These are phyloP conservation scores for Apodemia duryi DNA, from an alignment of 2,888 invertebrate species.

Conservation along the genomic window DNA sequence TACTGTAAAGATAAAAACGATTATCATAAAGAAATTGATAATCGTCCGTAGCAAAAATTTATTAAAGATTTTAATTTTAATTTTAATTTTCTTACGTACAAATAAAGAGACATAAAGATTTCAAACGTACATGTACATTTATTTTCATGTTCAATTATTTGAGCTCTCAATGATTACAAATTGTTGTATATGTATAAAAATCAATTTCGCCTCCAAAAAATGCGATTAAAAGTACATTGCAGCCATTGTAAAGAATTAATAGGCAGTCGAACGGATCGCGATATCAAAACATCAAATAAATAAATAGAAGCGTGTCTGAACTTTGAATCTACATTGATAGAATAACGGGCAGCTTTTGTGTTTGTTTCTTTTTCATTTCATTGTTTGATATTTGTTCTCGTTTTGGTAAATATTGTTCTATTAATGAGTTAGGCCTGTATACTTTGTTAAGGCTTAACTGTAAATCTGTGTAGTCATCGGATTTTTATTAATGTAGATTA, in stretches of 20 bases:
- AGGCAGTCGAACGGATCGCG: slow-evolving; percentile 54
- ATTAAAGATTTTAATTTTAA: no score
- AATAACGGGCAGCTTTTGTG: slow-evolving; percentile 53
- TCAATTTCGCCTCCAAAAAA: slow-evolving; percentile 54
- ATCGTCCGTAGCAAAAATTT: slow-evolving; percentile 5
- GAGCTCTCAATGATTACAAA: not conserved
- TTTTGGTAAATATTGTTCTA: slow-evolving; percentile 16
- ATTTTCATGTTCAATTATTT: slow-evolving; percentile 7
- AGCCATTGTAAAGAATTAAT: slow-evolving; percentile 50
- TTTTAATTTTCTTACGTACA: not conserved
- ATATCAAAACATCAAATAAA: slow-evolving; percentile 67
- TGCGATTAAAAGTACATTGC: slow-evolving; percentile 50
- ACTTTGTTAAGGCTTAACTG: not conserved
- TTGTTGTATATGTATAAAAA: slow-evolving; percentile 34
- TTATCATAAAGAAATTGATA: slow-evolving; percentile 6
- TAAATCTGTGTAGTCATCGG: slow-evolving; percentile 2
- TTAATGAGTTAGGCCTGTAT: slow-evolving; percentile 11
- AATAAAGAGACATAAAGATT: slow-evolving; percentile 2
- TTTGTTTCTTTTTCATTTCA: slow-evolving; percentile 39
- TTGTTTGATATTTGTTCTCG: slow-evolving; percentile 25
- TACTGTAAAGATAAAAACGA: not conserved
- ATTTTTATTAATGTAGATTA: slow-evolving; percentile 6
- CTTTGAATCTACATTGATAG: slow-evolving; percentile 52
- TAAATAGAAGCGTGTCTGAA: slow-evolving; percentile 54
- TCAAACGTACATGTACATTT: not conserved